Percentiles rank a stretch among this genome's conserved stretches.
These are phyloP conservation scores for Cepaea nemoralis DNA, from an alignment of 1,140 invertebrate genomes.

Conservation along the genomic window DNA sequence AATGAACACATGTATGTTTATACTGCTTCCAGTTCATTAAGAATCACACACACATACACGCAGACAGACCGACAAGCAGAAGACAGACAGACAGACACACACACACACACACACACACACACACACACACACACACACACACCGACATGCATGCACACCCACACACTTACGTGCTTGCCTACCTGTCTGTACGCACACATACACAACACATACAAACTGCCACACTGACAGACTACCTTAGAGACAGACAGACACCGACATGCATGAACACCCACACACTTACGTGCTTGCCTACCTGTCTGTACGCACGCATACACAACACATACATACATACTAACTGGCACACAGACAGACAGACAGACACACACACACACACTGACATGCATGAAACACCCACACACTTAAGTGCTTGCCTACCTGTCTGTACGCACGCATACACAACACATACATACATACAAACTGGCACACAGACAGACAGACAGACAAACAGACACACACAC, in stretches of 20 bases:
- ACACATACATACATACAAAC: too few relatives aligned
- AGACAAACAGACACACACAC: background rate
- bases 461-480: background rate
- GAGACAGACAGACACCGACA: conserved; percentile 1
- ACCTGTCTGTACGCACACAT: conserved; percentile 7
- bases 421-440: background rate
- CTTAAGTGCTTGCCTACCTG: background rate
- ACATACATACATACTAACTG: conserved; percentile 25
- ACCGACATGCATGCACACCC: conserved; percentile 26
- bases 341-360: conserved; percentile 31
- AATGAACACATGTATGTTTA: too few relatives aligned
- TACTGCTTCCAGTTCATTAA: too few relatives aligned
- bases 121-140: too few relatives aligned
- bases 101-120: too few relatives aligned
- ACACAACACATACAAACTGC: conserved; percentile 30
- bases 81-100: too few relatives aligned
- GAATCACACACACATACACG: too few relatives aligned
- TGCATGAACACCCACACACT: conserved; percentile 33
- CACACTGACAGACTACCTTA: conserved; percentile 27
- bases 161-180: conserved; percentile 16
- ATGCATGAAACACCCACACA: conserved; percentile 15
- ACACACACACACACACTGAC: conserved; percentile 24
- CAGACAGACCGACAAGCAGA: too few relatives aligned
- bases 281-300: conserved; percentile 1
- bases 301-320: conserved; percentile 17